Percentiles rank a stretch among this genome's conserved stretches.
Evolutionary conservation across 2,888 invertebrate species (phyloP).

Genomic region (Ecdyonurus torrentis): DNA sequence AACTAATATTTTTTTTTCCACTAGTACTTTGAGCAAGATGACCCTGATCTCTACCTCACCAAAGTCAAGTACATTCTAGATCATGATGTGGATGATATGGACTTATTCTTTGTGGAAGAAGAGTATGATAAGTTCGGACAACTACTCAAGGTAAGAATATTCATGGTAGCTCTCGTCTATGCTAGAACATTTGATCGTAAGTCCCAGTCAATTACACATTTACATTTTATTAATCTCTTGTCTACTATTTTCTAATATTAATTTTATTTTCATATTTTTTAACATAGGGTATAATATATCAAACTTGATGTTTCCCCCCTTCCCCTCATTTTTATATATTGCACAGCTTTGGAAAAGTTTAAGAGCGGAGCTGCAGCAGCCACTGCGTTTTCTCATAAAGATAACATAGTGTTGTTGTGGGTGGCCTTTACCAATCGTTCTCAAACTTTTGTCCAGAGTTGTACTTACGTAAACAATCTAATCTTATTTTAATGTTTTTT

Average conservation of each 20-base stretch:
- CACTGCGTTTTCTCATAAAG: too few relatives aligned
- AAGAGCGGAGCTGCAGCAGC: too few relatives aligned
- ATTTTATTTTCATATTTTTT: not conserved
- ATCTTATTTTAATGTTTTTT: too few relatives aligned
- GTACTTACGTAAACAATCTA: too few relatives aligned
- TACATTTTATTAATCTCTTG: not conserved
- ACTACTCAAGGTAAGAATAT: conserved; percentile 40
- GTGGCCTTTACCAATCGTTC: too few relatives aligned
- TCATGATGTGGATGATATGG: conserved; percentile 73
- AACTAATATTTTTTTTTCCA: conserved; percentile 14
- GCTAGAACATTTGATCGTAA: too few relatives aligned
- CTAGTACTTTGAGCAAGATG: conserved; percentile 89
- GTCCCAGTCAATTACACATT: not conserved
- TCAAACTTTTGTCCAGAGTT: too few relatives aligned
- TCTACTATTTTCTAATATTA: not conserved
- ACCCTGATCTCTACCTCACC: conserved; percentile 82
- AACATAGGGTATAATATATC: too few relatives aligned
- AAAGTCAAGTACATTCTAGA: conserved; percentile 87
- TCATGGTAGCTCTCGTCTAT: not conserved
- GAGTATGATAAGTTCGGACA: conserved; percentile 66
- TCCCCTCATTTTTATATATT: too few relatives aligned
- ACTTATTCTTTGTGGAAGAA: conserved; percentile 78
- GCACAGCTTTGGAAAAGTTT: too few relatives aligned
- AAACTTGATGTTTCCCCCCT: too few relatives aligned
- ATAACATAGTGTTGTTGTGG: too few relatives aligned